These are phyloP conservation scores for Microcebus lehilahytsara DNA, from an alignment of 2,113 vertebrate species.

Conservation along the genomic window DNA sequence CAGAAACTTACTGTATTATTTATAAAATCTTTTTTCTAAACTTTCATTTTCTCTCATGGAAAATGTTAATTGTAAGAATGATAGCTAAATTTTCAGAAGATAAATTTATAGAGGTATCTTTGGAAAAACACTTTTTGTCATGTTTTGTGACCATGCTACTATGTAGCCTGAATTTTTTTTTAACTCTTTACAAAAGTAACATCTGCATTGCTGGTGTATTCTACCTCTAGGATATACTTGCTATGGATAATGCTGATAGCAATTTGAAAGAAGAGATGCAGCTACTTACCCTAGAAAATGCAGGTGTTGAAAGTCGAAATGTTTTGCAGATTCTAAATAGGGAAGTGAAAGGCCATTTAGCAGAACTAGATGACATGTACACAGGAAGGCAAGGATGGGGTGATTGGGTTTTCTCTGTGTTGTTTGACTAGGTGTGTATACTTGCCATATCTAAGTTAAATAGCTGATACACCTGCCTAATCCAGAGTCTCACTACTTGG, in stretches of 20 bases:
- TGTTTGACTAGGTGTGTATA: background rate
- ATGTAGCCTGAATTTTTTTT: background rate
- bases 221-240: background rate
- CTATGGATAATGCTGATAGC: background rate
- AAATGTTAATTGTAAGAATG: conserved; percentile 10
- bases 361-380: background rate
- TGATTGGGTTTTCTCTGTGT: background rate
- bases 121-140: conserved; percentile 3
- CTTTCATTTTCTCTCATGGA: background rate
- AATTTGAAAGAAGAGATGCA: conserved; percentile 21
- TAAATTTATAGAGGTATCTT: background rate
- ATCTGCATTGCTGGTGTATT: background rate
- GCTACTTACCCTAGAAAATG: background rate
- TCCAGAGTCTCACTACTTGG: background rate
- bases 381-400: background rate
- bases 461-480: background rate
- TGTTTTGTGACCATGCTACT: background rate
- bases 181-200: background rate
- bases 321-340: conserved; percentile 37
- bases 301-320: background rate
- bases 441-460: background rate
- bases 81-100: conserved; percentile 1
- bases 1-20: background rate
- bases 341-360: background rate
- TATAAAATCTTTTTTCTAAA: background rate